Conservation (phyloP, 1,140 invertebrate genomes). For the Hydropsyche tenuis region DNA sequence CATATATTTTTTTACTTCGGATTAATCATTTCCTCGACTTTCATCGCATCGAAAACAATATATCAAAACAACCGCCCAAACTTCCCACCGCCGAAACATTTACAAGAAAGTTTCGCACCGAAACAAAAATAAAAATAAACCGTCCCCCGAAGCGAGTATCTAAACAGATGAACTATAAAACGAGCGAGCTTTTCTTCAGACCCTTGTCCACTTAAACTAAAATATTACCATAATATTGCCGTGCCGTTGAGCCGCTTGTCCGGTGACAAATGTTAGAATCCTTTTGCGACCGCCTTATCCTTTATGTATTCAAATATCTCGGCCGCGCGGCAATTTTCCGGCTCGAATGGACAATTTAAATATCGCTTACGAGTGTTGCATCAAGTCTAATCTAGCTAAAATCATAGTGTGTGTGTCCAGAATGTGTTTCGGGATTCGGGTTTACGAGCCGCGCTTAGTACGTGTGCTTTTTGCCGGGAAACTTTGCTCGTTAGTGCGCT, state of each 20-base stretch:
- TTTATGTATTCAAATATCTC: conserved; percentile 2
- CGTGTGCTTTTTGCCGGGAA: too few relatives aligned
- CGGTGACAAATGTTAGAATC: conserved; percentile 12
- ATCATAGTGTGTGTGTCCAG: too few relatives aligned
- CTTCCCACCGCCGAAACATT: too few relatives aligned
- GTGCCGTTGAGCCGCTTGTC: conserved; percentile 8
- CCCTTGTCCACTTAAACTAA: conserved; percentile 24
- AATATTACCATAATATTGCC: conserved; percentile 26
- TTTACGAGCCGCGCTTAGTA: too few relatives aligned
- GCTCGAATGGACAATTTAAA: background rate
- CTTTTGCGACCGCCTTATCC: conserved; percentile 12
- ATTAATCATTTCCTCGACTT: too few relatives aligned
- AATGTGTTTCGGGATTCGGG: too few relatives aligned
- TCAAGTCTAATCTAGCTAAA: background rate
- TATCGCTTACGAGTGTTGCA: background rate
- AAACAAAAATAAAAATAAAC: too few relatives aligned
- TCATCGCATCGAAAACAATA: too few relatives aligned
- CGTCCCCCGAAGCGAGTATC: background rate
- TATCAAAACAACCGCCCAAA: too few relatives aligned
- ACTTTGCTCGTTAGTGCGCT: too few relatives aligned
- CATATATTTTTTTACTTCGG: too few relatives aligned
- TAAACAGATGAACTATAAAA: conserved; percentile 22
- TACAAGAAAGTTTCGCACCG: too few relatives aligned
- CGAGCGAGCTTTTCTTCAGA: background rate
- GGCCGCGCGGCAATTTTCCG: background rate